Evolutionary conservation across 2,113 vertebrate genomes (phyloP), one percentile per base, ranked within the genome.

Genomic region (Fulica atra): DNA sequence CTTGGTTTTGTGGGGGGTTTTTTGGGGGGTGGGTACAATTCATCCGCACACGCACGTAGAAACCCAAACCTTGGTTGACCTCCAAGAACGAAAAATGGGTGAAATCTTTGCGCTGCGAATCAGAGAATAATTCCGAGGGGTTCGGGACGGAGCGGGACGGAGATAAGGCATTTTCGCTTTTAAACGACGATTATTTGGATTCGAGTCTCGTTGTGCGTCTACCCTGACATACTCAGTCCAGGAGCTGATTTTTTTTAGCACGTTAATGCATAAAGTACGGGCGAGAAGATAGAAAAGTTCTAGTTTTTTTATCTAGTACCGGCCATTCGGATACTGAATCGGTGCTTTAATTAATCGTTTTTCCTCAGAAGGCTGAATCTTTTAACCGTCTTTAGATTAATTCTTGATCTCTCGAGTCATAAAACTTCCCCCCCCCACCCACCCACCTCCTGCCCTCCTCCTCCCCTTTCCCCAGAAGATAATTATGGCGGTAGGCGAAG

Each of bases 401-500:
- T 13, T 76, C 68, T 42, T 2, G 7, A 24, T n/a, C 28, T 24
- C 44, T 23, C 23, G 46, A 88, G 70, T 23, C 63, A 64, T 74
- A 61, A 78, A 94, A 85, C 10, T 78, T 88, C 23, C 2, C 35
- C 31, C 57, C 36, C 40, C 11, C 42, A 13, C 15, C 44, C 44
- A 7, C 16, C 44, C 17, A 8, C 44, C 44, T 7, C 44, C 44
- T 16, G 7, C 42, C 46, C 46, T 48, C 48, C 48, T 48, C 48
- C 21, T 31, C 69, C 33, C n/a, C 59, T 10, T 38, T 4, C 12
- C 92, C 92, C 86, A 57, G 97, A 97, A 97, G 97, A 97, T 81
- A 86, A 91, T 92, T 33, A 40, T 87, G 93, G 91, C 95, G 90
- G 81, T 71, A 96, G 93, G 94, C 70, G 96, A 96, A 98, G 96